Evolutionary conservation across 2,797 vertebrate species (phyloP).

Genomic region (Graptemys geographica): DNA sequence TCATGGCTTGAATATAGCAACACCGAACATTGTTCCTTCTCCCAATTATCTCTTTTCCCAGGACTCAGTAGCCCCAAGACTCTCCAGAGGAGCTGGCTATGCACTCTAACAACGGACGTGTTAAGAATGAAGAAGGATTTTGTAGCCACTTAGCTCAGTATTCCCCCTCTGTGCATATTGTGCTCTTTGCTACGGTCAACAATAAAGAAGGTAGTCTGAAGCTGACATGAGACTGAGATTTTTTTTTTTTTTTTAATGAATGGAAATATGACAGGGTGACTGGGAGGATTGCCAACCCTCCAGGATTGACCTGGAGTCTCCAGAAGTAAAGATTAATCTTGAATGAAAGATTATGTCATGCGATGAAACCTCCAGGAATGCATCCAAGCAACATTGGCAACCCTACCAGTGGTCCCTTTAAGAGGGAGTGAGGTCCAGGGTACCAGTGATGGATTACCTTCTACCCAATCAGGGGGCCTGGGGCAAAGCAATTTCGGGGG

Average conservation of each 20-base stretch:
- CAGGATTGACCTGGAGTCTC: neutral
- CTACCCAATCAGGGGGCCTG: neutral
- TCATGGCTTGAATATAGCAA: neutral
- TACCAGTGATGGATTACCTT: neutral
- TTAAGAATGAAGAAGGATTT: neutral
- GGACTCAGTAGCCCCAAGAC: neutral
- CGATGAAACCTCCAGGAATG: neutral
- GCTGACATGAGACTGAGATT: neutral
- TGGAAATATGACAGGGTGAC: neutral
- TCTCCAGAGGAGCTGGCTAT: neutral
- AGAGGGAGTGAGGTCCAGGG: neutral
- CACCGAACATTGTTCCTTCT: neutral
- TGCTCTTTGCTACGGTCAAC: neutral
- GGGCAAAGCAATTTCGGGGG: too few species aligned
- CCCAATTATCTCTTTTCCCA: neutral
- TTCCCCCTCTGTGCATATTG: neutral
- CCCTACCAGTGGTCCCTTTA: neutral
- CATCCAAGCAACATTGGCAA: neutral
- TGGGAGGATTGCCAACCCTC: neutral
- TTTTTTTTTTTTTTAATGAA: neutral
- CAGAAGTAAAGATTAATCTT: too few species aligned
- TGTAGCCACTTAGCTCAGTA: rapidly evolving
- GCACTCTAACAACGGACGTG: rapidly evolving
- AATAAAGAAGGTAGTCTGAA: conserved; percentile 27
- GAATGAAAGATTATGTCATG: neutral